These are phyloP conservation scores for Catalaphyllia jardinei DNA, from an alignment of 64 coral and sea anemone genomes.

Conservation along the genomic window DNA sequence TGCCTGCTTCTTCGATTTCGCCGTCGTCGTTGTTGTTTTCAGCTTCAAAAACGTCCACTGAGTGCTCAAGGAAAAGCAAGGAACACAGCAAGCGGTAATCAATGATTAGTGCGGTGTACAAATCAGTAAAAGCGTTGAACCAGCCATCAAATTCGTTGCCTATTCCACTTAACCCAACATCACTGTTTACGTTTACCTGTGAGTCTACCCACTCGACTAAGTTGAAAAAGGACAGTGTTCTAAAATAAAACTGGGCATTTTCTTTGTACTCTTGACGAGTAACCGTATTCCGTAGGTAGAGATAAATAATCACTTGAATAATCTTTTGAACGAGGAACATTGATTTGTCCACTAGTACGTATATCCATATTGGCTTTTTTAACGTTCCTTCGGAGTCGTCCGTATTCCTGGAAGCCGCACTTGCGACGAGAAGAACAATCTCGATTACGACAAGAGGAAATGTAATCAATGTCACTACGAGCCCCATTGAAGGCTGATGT, in stretches of 20 bases:
- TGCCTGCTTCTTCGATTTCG: background rate
- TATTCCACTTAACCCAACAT: background rate
- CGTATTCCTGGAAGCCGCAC: background rate
- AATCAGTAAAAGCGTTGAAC: conserved; percentile 32
- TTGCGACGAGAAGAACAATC: conserved; percentile 23
- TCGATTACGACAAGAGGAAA: conserved; percentile 62
- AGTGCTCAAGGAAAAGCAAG: conserved; percentile 74
- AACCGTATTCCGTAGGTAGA: conserved; percentile 39
- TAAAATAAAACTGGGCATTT: conserved; percentile 66
- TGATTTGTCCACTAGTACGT: conserved; percentile 34
- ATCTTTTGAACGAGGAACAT: conserved; percentile 45
- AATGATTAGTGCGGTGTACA: conserved; percentile 74
- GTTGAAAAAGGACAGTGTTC: conserved; percentile 72
- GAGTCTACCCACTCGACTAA: conserved; percentile 63
- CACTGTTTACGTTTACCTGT: conserved; percentile 36
- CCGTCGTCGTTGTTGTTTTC: background rate
- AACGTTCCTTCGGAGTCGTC: background rate
- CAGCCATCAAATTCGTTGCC: background rate
- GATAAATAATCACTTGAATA: conserved; percentile 41
- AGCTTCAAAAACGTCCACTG: conserved; percentile 32
- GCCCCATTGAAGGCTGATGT: conserved; percentile 75
- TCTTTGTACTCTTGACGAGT: background rate
- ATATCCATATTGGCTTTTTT: background rate
- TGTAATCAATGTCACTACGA: conserved; percentile 49
- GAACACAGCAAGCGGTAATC: conserved; percentile 75